phyloP scores from a whole-genome alignment of 2,888 invertebrate species.

The Alsophila aescularia region DNA sequence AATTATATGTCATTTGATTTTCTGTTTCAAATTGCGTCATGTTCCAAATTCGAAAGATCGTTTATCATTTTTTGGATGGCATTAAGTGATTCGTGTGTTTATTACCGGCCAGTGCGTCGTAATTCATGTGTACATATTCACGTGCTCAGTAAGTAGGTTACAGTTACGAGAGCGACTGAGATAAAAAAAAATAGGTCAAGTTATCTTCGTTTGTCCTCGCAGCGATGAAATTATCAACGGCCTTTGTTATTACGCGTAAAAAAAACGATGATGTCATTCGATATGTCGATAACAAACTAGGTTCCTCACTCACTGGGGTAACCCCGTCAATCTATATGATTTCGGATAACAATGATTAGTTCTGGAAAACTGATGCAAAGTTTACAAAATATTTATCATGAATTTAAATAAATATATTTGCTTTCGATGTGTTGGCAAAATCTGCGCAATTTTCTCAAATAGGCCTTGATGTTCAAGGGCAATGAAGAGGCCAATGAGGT shows the following conservation, averaged over 20 bases:
- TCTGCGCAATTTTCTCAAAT: constrained; percentile 19
- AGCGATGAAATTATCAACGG: constrained; percentile 75
- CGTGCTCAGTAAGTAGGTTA: constrained; percentile 75
- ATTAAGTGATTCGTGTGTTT: constrained; percentile 46
- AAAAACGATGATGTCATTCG: constrained; percentile 56
- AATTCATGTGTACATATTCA: constrained; percentile 59
- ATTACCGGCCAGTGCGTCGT: constrained; percentile 57
- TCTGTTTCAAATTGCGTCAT: constrained; percentile 45
- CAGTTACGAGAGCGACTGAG: constrained; percentile 70
- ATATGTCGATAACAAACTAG: constrained; percentile 36
- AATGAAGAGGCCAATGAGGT: constrained; percentile 10
- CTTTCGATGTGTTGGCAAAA: constrained; percentile 11
- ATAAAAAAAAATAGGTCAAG: constrained; percentile 84
- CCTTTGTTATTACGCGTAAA: constrained; percentile 71
- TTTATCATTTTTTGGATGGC: constrained; percentile 50
- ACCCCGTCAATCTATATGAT: constrained; percentile 21
- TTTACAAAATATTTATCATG: constrained; percentile 10
- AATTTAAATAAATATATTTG: constrained; percentile 28
- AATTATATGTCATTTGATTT: constrained; percentile 26
- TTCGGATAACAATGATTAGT: background rate
- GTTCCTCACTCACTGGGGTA: constrained; percentile 37
- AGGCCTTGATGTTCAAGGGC: constrained; percentile 11
- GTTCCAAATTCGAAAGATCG: constrained; percentile 45
- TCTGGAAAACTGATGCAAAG: background rate
- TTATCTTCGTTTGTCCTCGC: constrained; percentile 82